Base-by-base conservation (phyloP, 2,113 vertebrate species). In the Lampris incognitus region DNA sequence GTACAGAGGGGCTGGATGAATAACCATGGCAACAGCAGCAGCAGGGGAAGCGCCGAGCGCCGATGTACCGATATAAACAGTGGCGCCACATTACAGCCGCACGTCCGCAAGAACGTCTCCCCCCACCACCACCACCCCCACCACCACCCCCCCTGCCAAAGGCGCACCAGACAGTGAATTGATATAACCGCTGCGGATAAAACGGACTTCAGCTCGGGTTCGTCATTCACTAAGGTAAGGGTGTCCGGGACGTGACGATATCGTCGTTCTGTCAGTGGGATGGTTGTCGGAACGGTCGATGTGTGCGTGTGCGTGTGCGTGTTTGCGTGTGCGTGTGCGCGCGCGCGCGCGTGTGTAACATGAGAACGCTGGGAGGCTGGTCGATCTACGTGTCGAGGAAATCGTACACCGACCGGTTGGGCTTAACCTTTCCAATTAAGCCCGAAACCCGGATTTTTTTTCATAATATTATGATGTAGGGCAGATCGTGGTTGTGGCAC, bases 21-120 rank as follows among this genome's bases (percentile, higher is more conserved):
- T 95, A 94, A 92, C 94, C 94, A 95, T 95, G 94, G 94, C 94
- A 95, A 95, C 94, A 94, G 87, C 93, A 93, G 88, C 91, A 91
- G 86, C 87, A 85, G 85, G 67, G 89, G 88, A 80, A 88, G 83
- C 87, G 80, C 24, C 52, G 72, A 66, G 61, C 78, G 73, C 62
- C 65, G 48, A 67, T 74, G 72, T 52, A 69, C 52, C 55, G 85
- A 58, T 82, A 88, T 90, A 92, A 93, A 91, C 92, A 93, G 66
- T 89, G 85, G 66, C 9, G 67, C 24, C 7, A n/a, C 59, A 70
- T 37, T 68, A 57, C 58, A 72, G 72, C 58, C 74, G 83, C 82
- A 70, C 76, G 81, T 86, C 75, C 52, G 85, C 83, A 84, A 78
- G 84, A 49, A 24, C 24, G 24, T 24, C 24, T 24, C 24, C 24